Evolutionary conservation across 2,113 vertebrate genomes (phyloP).

Genomic region (Climacteris rufus): DNA sequence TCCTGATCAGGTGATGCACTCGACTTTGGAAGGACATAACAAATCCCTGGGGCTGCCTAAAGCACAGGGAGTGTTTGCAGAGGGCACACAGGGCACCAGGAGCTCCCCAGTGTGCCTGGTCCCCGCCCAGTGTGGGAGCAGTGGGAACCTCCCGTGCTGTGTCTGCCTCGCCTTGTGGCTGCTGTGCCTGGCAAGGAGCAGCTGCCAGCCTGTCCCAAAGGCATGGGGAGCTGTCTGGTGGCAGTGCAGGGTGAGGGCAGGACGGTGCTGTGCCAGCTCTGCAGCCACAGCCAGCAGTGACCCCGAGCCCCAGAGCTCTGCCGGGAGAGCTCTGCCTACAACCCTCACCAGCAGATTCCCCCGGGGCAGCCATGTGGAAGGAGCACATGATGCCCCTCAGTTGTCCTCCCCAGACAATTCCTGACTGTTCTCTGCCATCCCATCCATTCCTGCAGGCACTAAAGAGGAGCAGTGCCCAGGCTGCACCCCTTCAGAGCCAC

Average conservation of each 20-base stretch:
- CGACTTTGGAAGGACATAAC: not conserved
- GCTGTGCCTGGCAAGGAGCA: not conserved
- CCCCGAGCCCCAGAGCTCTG: not conserved
- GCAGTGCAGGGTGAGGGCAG: not conserved
- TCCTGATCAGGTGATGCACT: not conserved
- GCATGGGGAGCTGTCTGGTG: not conserved
- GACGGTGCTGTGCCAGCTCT: not conserved
- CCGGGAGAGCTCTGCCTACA: not conserved
- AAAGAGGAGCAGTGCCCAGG: not conserved
- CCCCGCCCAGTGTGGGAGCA: not conserved
- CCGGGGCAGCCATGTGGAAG: not conserved
- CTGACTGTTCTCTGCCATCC: not conserved
- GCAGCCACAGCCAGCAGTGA: not conserved
- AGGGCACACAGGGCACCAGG: not conserved
- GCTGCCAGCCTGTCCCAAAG: not conserved
- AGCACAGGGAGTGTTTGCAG: not conserved
- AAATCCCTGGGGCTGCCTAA: fast-evolving
- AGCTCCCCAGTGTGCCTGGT: not conserved
- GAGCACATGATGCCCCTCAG: not conserved
- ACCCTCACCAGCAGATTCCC: constrained; percentile 5
- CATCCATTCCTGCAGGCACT: not conserved
- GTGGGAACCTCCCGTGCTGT: not conserved
- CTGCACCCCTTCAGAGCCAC: not conserved
- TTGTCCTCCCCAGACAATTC: not conserved
- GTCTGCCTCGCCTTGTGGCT: fast-evolving